Base-by-base conservation (phyloP, 1,140 invertebrate species). In the Camponotus pennsylvanicus region DNA sequence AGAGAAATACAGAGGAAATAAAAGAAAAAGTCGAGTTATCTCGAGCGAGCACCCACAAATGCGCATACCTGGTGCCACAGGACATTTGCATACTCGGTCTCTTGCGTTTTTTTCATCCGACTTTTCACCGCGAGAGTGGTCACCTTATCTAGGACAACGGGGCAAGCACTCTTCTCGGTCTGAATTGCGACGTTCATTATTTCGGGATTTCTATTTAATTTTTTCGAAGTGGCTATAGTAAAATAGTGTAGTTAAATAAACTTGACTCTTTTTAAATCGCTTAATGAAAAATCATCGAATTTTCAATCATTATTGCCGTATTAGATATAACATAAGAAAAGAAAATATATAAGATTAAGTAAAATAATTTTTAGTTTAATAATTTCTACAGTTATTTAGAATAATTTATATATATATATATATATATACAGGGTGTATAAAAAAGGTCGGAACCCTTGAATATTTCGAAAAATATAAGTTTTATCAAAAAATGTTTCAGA, bases 41-140 rank as follows among this genome's bases (percentile, higher is more conserved):
- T 71, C 15, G 11, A 42, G 15, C 37, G 40, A 70, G 66, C 66
- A 57, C 27, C 42, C 45, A 79, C 45, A 82, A 70, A 66, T 27
- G 37, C 52, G 21, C 27, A 52, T 52, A 79, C 63, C 42, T 32
- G 32, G 18, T 55, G 70, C 32, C 37, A n/a, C 13, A 37, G 6
- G 4, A 80, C 49, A 82, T 82, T 82, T 82, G 79, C 79, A 82
- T 82, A 82, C 21, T 11, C 11, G 40, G 27, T 59, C 55, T 70
- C 18, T 27, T 57, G 27, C 34, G 52, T 59, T 82, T 45, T 45
- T 69, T 71, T 18, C 37, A 45, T 40, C 27, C 13, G 15, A 49
- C 37, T 59, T 59, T 82, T n/a, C 42, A 66, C 18, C 42, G 7
- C 32, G 32, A 79, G 32, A 79, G n/a, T 9, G 45, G 18, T 66